These are phyloP conservation scores for Corbicula japonica DNA, from an alignment of 2,888 invertebrate species.

Conservation along the genomic window DNA sequence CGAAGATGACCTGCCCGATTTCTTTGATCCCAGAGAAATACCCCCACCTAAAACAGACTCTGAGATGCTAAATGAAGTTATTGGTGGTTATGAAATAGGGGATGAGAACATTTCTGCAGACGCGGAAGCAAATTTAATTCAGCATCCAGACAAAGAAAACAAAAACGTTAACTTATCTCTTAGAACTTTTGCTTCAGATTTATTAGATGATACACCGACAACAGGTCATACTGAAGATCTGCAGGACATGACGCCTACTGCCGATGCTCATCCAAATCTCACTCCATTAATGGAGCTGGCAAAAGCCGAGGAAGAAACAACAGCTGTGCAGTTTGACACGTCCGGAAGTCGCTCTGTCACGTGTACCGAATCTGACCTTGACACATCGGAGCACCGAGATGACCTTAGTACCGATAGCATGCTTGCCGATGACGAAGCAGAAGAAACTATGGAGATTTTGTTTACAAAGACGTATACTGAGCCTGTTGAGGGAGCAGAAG, in stretches of 20 bases:
- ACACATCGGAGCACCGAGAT: slow-evolving; percentile 80
- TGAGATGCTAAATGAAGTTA: slow-evolving; percentile 66
- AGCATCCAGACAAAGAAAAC: slow-evolving; percentile 17
- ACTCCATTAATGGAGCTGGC: slow-evolving; percentile 52
- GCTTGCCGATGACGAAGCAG: slow-evolving; percentile 82
- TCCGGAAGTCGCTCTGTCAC: slow-evolving; percentile 63
- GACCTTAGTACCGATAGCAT: slow-evolving; percentile 80
- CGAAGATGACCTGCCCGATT: slow-evolving; percentile 59
- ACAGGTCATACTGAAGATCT: slow-evolving; percentile 63
- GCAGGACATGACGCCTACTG: slow-evolving; percentile 68
- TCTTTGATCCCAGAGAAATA: slow-evolving; percentile 57
- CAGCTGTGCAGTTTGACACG: slow-evolving; percentile 51
- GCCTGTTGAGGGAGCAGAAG: slow-evolving; percentile 68
- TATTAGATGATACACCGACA: slow-evolving; percentile 26
- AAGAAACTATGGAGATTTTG: slow-evolving; percentile 74
- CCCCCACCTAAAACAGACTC: slow-evolving; percentile 58
- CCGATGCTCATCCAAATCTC: slow-evolving; percentile 53
- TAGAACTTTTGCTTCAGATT: slow-evolving; percentile 22
- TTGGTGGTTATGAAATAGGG: slow-evolving; percentile 63
- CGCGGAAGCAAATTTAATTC: too few species aligned
- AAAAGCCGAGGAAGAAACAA: slow-evolving; percentile 41
- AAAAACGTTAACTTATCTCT: slow-evolving; percentile 25
- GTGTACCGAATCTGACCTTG: slow-evolving; percentile 80
- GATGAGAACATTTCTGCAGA: slow-evolving; percentile 36
- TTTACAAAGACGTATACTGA: slow-evolving; percentile 79